A percentile compares a stretch with the other conserved stretches of the same genome.
These are phyloP conservation scores for Indri indri DNA, from an alignment of 2,113 vertebrate genomes.

Conservation along the genomic window DNA sequence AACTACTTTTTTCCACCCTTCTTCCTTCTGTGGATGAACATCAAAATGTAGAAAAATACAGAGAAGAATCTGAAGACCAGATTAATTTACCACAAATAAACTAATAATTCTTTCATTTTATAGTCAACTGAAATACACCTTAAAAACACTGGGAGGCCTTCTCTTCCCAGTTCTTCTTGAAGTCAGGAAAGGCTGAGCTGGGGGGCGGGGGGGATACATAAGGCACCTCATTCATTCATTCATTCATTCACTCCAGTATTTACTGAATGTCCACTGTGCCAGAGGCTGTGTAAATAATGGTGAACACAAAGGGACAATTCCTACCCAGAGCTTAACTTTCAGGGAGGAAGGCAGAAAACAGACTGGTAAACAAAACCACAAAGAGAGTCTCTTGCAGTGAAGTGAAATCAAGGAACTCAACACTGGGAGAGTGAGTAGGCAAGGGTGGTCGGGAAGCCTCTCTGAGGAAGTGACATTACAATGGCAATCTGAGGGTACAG, in stretches of 20 bases:
- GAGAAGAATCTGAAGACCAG: not conserved
- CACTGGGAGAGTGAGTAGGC: not conserved
- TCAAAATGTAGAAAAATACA: not conserved
- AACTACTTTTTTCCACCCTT: not conserved
- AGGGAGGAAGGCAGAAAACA: not conserved
- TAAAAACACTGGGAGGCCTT: constrained; percentile 44
- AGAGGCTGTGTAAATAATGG: not conserved
- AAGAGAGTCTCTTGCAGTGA: not conserved
- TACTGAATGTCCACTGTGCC: not conserved
- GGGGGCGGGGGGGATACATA: constrained; percentile 66
- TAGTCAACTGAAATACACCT: not conserved
- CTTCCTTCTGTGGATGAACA: not conserved
- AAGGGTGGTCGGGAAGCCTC: not conserved
- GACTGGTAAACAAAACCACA: not conserved
- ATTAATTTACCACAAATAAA: not conserved
- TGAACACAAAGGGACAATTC: not conserved
- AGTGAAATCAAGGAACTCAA: not conserved
- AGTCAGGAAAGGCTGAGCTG: constrained; percentile 79
- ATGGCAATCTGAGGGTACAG: not conserved
- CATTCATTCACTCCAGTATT: not conserved
- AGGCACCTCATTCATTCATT: not conserved
- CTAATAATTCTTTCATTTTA: not conserved
- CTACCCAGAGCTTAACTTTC: not conserved
- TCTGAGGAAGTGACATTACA: not conserved
- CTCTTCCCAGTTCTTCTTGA: constrained; percentile 80